These are phyloP conservation scores for Archocentrus centrarchus DNA, from an alignment of 2,113 vertebrate species.

Conservation along the genomic window DNA sequence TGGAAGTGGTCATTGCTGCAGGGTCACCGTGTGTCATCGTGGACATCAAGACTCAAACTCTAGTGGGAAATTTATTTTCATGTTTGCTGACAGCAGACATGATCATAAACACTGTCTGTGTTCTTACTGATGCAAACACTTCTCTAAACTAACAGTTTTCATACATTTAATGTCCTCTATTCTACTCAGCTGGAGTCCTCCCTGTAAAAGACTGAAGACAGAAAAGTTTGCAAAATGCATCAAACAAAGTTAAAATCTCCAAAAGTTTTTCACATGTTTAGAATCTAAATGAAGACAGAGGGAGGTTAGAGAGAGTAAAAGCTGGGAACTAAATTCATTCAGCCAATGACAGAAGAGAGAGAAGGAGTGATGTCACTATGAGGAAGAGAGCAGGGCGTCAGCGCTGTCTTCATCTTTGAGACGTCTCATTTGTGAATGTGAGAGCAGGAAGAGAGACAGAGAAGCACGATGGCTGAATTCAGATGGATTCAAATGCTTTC, in stretches of 20 bases:
- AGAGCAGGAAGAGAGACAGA: no score
- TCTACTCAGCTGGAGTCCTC: background rate
- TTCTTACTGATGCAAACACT: background rate
- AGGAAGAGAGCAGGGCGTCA: no score
- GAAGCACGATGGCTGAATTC: no score
- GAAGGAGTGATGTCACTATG: no score
- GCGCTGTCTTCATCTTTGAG: no score
- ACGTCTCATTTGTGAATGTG: no score
- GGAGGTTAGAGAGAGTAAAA: no score
- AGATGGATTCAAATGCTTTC: no score
- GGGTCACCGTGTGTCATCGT: background rate
- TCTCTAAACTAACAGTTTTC: accelerated
- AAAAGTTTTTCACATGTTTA: background rate
- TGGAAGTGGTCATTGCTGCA: background rate
- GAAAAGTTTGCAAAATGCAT: background rate
- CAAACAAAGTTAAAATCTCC: accelerated
- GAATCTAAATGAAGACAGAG: no score
- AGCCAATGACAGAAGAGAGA: no score
- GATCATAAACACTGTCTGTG: background rate
- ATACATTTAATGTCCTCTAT: background rate
- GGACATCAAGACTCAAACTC: background rate
- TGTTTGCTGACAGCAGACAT: accelerated
- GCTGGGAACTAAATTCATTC: no score
- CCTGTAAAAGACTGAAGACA: background rate
- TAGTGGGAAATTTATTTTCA: background rate